Evolutionary conservation across 2,797 vertebrate species (phyloP).

Genomic region (Spea hammondii): DNA sequence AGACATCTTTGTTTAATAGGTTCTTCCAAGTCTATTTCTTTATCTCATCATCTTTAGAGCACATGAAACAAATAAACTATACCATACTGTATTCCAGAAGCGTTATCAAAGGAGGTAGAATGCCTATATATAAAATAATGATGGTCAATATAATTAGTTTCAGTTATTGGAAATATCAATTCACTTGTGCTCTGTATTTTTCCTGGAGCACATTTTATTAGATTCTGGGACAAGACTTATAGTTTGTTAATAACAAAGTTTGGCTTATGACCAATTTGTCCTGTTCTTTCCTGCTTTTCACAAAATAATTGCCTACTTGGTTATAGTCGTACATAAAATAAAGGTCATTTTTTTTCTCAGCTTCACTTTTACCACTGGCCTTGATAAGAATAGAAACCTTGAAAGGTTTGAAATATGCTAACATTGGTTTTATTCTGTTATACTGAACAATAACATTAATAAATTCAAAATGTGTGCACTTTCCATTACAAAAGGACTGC

Average conservation of each 20-base stretch:
- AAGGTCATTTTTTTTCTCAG: slow-evolving; percentile 17
- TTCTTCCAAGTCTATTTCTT: too few relatives aligned
- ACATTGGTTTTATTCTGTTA: slow-evolving; percentile 11
- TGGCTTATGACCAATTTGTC: slow-evolving; percentile 42
- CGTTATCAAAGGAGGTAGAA: slow-evolving; percentile 2
- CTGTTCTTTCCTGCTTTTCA: slow-evolving; percentile 29
- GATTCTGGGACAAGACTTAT: slow-evolving; percentile 14
- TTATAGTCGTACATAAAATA: slow-evolving; percentile 35
- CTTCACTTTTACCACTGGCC: slow-evolving; percentile 17
- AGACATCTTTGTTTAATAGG: too few relatives aligned
- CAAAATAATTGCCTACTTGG: slow-evolving; percentile 36
- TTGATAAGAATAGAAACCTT: slow-evolving; percentile 15
- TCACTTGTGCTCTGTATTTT: slow-evolving; percentile 16
- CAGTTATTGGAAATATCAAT: slow-evolving; percentile 20
- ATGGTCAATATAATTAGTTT: slow-evolving; percentile 14
- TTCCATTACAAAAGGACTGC: slow-evolving; percentile 10
- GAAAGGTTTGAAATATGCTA: slow-evolving; percentile 30
- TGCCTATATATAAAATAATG: slow-evolving; percentile 27
- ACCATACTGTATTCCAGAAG: background rate
- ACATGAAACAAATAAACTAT: background rate
- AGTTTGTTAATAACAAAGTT: slow-evolving; percentile 37
- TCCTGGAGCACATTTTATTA: slow-evolving; percentile 9
- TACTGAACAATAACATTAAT: slow-evolving; percentile 7
- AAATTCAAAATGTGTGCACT: slow-evolving; percentile 3
- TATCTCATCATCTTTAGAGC: background rate